A percentile compares a stretch with the other conserved stretches of the same genome.
phyloP scores from a whole-genome alignment of 2,888 invertebrate species.

The Adelognathus sp. region DNA sequence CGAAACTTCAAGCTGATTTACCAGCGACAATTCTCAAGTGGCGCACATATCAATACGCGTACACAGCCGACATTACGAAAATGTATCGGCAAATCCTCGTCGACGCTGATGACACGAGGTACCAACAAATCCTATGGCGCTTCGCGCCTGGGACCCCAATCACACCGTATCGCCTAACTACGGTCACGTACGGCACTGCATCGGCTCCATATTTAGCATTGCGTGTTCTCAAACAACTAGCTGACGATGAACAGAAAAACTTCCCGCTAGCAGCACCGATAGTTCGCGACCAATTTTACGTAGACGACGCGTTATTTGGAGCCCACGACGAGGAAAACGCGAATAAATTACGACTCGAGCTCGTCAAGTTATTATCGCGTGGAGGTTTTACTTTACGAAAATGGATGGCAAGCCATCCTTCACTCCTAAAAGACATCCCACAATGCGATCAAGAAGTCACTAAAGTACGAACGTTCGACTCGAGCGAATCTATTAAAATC shows the following conservation, averaged over 20 bases:
- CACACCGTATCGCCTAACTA: conserved; percentile 42
- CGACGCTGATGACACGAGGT: conserved; percentile 45
- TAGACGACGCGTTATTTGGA: conserved; percentile 48
- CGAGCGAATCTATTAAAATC: conserved; percentile 1
- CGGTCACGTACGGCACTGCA: conserved; percentile 64
- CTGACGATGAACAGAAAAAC: conserved; percentile 9
- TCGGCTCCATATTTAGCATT: conserved; percentile 63
- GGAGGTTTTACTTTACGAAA: conserved; percentile 39
- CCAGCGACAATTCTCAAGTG: conserved; percentile 21
- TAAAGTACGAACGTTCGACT: conserved; percentile 10
- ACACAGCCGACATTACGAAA: conserved; percentile 25
- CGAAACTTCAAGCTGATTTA: conserved; percentile 10
- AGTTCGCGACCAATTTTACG: conserved; percentile 61
- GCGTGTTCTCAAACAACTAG: conserved; percentile 59
- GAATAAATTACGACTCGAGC: conserved; percentile 3
- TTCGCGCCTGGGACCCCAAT: background rate
- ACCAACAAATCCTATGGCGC: conserved; percentile 67
- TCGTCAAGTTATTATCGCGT: background rate
- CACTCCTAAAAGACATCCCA: conserved; percentile 7
- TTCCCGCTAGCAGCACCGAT: conserved; percentile 52
- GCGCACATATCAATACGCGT: conserved; percentile 1
- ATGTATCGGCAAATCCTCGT: conserved; percentile 39
- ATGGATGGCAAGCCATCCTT: conserved; percentile 15
- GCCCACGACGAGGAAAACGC: conserved; percentile 7
- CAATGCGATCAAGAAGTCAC: background rate